A percentile compares a stretch with the other conserved stretches of the same genome.
Conservation (phyloP, 2,888 invertebrate genomes). For the Drosophila prolongata region DNA sequence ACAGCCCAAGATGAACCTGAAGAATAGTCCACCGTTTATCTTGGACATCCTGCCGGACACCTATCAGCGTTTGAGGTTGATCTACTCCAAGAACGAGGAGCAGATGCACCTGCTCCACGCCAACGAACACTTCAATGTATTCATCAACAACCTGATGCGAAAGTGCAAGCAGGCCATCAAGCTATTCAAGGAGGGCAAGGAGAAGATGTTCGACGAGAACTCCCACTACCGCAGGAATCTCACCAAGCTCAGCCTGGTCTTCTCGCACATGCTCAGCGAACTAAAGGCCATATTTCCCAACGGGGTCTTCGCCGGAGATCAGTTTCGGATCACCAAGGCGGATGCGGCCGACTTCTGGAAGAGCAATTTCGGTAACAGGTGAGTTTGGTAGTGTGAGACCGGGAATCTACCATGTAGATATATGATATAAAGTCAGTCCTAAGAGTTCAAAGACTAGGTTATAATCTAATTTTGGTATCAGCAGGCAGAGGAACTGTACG, state of each 20-base stretch:
- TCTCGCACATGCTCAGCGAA: conserved; percentile 99
- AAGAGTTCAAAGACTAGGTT: too few relatives aligned
- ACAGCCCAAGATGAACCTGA: conserved; percentile 99
- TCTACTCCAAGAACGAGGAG: conserved; percentile 98
- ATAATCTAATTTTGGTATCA: too few relatives aligned
- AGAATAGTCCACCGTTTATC: conserved; percentile 99
- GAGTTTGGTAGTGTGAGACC: conserved; percentile 17
- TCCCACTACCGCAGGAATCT: conserved; percentile 97
- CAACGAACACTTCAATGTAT: conserved; percentile 98
- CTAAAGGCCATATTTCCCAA: conserved; percentile 99
- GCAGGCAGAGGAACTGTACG: too few relatives aligned
- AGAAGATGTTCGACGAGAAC: conserved; percentile 99
- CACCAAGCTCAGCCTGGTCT: conserved; percentile 98
- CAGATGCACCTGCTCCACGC: conserved; percentile 96
- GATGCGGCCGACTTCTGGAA: conserved; percentile 99
- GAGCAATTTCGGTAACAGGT: conserved; percentile 98
- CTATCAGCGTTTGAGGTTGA: conserved; percentile 97
- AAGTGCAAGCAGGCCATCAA: conserved; percentile 99
- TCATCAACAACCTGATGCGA: conserved; percentile 98
- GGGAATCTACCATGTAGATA: too few relatives aligned
- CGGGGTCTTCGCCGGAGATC: conserved; percentile 98
- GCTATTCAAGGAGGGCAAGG: conserved; percentile 98
- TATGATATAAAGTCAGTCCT: too few relatives aligned
- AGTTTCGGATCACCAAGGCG: conserved; percentile 99
- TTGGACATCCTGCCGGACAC: conserved; percentile 99